Conservation (phyloP, 2,113 vertebrate genomes). For the Gobio gobio region DNA sequence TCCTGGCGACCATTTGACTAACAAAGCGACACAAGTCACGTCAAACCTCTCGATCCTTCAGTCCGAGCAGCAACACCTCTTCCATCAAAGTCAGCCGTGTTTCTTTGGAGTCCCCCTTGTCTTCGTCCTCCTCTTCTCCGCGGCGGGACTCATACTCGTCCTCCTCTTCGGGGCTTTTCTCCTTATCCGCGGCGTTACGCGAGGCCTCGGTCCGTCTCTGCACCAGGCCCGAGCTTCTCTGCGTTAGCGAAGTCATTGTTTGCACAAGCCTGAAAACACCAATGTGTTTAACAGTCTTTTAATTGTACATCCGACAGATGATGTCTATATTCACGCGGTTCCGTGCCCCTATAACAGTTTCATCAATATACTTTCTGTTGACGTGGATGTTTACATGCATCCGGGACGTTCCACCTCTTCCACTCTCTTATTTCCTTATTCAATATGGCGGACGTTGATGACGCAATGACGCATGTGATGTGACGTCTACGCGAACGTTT, state of each 20-base stretch:
- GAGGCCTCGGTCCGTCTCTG: constrained; percentile 95
- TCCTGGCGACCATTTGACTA: constrained; percentile 10
- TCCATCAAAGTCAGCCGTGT: constrained; percentile 96
- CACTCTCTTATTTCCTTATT: constrained; percentile 70
- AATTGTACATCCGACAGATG: constrained; percentile 29
- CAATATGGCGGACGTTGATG: constrained; percentile 88
- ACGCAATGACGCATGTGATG: constrained; percentile 74
- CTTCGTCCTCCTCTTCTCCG: constrained; percentile 87
- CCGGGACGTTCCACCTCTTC: constrained; percentile 60
- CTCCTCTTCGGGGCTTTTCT: constrained; percentile 77
- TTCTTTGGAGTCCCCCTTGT: constrained; percentile 93
- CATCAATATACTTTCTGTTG: constrained; percentile 41
- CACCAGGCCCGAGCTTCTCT: constrained; percentile 94
- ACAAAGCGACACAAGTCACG: background rate
- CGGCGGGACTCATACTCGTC: constrained; percentile 84
- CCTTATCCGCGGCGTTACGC: constrained; percentile 86
- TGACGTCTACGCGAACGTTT: constrained; percentile 32
- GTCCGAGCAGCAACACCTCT: constrained; percentile 93
- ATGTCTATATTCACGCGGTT: background rate
- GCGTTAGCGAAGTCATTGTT: constrained; percentile 87
- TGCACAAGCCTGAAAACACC: constrained; percentile 55
- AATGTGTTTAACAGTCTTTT: constrained; percentile 33
- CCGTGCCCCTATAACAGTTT: background rate
- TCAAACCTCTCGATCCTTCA: constrained; percentile 95
- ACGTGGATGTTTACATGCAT: constrained; percentile 52